Base-by-base conservation (phyloP, 1,140 invertebrate genomes). In the Camponotus vicinus region DNA sequence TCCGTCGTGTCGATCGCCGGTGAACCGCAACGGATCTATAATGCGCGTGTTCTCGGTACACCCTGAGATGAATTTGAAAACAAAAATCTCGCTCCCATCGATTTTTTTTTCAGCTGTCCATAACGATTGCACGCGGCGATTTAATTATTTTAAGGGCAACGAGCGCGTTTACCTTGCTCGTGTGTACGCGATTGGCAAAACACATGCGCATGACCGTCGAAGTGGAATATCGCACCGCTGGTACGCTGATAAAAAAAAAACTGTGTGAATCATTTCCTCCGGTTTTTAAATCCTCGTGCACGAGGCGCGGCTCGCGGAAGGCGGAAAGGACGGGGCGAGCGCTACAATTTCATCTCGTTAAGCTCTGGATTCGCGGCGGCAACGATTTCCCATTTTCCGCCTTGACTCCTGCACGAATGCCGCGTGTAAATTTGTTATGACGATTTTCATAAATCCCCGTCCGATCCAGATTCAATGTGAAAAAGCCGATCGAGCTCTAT, bases 331-430 rank as follows among this genome's bases (percentile, higher is more conserved):
- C 67, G 49, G n/a, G 40, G 27, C 11, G 37, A 66, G 45, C 34
- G 57, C 27, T 76, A 78, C 86, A 90, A 88, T 90, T 90, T 90
- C 71, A 90, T 90, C 88, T 90, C 77, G 86, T 88, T 90, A 88
- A 90, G 86, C 88, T 52, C 49, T 86, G 82, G 86, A 89, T 85
- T 73, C 85, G 57, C 64, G 64, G 40, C 66, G 37, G 55, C 37
- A 75, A 77, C 86, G 88, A 89, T 89, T 89, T 89, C 66, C 79
- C 85, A 79, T 90, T 87, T 77, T 59, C 55, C 78, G 49, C 40
- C 32, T 64, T 69, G 80, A 40, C 59, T 73, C 57, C 18, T 59
- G 34, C 8, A 61, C 45, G 15, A 76, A 77, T 79, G 61, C 67
- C 34, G 49, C 37, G 49, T 42, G 21, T 45, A 87, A 84, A 87